Base-by-base conservation (phyloP, 2,797 vertebrate genomes). In the Sebastes taczanowskii region DNA sequence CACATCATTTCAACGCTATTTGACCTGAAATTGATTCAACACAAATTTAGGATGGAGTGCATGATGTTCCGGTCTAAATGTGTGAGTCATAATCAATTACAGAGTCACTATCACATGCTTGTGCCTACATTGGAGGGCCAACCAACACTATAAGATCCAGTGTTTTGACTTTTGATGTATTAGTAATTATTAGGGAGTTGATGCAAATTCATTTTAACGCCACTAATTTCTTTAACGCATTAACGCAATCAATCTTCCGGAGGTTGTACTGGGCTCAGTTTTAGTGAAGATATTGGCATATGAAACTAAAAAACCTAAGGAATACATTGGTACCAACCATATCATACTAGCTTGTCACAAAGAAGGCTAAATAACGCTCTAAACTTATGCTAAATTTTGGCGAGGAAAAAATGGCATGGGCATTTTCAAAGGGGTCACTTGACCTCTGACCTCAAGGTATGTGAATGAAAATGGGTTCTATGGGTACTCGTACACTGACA, bases 1-100 rank as follows among this genome's bases (percentile, higher is more conserved):
- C 71, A 80, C 77, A 86, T 22, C 18, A 53, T 90, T 86, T 83
- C 70, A 80, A 68, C 14, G 27, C 77, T 71, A 62, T 91, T 84
- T 92, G 85, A 89, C 86, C 82, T 74, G 78, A 80, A 77, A 87
- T 71, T 81, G 82, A 91, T 82, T 88, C 78, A 82, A 78, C 80
- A 77, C 75, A 68, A 84, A 87, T 91, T 88, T 80, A 67, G 68
- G 20, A 82, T 53, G n/a, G 68, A 84, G 70, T 65, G 66, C 70
- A 65, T 71, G 14, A 65, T 70, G 14, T 66, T 74, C 32, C 34
- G 52, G 64, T 86, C 22, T 34, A 52, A 74, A 77, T 42, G 55
- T 65, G 75, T 1, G 6, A 79, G 34, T 61, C 32, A 18, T 29
- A 46, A 74, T 78, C 63, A 82, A 49, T 72, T n/a, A 67, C 29